Conservation (phyloP, 2,888 invertebrate species). For the Pocota personata region DNA sequence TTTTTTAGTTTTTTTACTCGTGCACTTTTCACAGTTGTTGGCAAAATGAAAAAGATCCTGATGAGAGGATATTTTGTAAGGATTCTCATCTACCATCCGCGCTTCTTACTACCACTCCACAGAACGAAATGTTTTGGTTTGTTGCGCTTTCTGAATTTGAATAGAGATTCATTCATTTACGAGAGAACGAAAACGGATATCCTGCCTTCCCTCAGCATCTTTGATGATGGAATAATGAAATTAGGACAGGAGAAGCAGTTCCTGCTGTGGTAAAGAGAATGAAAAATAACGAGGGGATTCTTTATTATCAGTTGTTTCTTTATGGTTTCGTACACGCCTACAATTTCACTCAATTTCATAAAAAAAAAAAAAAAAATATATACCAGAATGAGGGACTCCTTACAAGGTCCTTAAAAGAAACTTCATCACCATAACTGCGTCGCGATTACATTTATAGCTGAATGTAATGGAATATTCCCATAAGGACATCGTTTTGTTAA, state of each 20-base stretch:
- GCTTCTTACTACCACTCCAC: background rate
- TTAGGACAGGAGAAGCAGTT: conserved; percentile 21
- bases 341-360: background rate
- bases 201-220: conserved; percentile 7
- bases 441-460: conserved; percentile 34
- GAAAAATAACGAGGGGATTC: conserved; percentile 32
- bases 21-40: background rate
- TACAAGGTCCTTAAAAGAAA: conserved; percentile 12
- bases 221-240: conserved; percentile 54
- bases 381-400: background rate
- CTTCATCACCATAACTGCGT: conserved; percentile 9
- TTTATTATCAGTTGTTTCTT: conserved; percentile 40
- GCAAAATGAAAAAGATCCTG: conserved; percentile 18
- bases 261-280: conserved; percentile 30
- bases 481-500: conserved; percentile 53
- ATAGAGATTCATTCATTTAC: conserved; percentile 42
- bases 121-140: conserved; percentile 31
- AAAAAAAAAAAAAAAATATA: too few relatives aligned
- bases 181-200: conserved; percentile 8
- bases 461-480: conserved; percentile 28
- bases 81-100: conserved; percentile 7
- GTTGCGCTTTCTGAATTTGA: conserved; percentile 40
- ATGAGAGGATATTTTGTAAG: conserved; percentile 38
- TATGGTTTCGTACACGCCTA: background rate
- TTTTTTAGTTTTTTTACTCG: background rate